These are phyloP conservation scores for Ceyx erithaca DNA, from an alignment of 2,797 vertebrate species.

Conservation along the genomic window DNA sequence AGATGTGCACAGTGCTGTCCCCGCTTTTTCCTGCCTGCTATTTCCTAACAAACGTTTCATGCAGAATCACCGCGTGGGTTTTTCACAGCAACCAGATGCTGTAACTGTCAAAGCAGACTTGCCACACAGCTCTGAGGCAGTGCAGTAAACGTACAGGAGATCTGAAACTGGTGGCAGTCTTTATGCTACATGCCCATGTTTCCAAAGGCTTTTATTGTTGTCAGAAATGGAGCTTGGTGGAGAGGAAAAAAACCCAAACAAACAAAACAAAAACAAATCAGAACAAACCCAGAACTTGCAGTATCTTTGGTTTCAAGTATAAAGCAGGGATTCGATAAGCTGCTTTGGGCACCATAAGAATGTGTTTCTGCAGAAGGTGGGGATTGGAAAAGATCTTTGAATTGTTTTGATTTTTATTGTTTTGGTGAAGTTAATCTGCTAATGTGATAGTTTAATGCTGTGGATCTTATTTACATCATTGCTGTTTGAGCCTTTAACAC, in stretches of 20 bases:
- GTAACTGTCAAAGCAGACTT: neutral
- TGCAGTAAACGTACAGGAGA: neutral
- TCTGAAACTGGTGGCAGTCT: neutral
- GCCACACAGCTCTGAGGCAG: neutral
- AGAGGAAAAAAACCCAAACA: neutral
- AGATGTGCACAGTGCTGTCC: accelerated
- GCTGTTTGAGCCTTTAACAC: neutral
- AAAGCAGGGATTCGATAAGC: neutral
- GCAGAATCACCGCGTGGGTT: neutral
- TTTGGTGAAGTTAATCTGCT: neutral
- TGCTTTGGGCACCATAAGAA: neutral
- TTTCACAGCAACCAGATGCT: neutral
- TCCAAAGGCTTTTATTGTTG: neutral
- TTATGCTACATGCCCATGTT: neutral
- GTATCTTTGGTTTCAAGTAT: neutral
- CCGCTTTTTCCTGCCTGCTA: neutral
- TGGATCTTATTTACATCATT: neutral
- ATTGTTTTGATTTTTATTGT: constrained; percentile 31
- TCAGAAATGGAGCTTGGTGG: neutral
- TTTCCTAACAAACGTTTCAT: neutral
- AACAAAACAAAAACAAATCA: no score
- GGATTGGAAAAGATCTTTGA: neutral
- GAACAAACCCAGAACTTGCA: neutral
- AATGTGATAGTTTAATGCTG: neutral
- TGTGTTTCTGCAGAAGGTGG: neutral